These are phyloP conservation scores for Papilio protenor DNA, from an alignment of 2,888 invertebrate species.

Conservation along the genomic window DNA sequence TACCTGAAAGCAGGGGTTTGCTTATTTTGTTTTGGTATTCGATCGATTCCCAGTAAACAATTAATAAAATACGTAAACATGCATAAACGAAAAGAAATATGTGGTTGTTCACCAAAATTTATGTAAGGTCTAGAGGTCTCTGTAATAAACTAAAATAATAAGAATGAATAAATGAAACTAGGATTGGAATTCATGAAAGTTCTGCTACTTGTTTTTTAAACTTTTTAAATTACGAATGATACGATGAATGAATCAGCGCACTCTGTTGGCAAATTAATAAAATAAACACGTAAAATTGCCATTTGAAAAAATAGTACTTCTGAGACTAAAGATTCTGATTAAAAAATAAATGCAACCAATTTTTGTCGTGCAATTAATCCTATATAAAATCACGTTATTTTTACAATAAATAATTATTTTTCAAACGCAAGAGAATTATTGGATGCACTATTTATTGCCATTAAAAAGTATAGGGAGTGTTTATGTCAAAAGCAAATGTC, in stretches of 20 bases:
- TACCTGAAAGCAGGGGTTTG: neutral
- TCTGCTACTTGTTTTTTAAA: neutral
- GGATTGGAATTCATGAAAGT: neutral
- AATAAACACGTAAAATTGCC: conserved; percentile 1
- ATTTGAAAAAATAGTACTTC: neutral
- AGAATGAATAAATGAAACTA: neutral
- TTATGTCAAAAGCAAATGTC: conserved; percentile 15
- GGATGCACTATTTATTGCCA: neutral
- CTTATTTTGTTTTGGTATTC: neutral
- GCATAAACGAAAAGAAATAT: too few relatives aligned
- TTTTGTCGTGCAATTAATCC: neutral
- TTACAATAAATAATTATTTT: neutral
- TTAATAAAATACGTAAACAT: too few relatives aligned
- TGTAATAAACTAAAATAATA: too few relatives aligned
- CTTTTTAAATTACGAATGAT: neutral
- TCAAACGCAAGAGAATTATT: neutral
- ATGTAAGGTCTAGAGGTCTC: too few relatives aligned
- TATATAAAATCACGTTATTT: neutral
- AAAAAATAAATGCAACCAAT: neutral
- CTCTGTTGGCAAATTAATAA: neutral
- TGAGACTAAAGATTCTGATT: neutral
- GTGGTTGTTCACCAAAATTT: too few relatives aligned
- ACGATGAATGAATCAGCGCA: neutral
- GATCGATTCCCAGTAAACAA: too few relatives aligned
- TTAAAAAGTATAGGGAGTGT: conserved; percentile 4